These are phyloP conservation scores for Premnoplex brunnescens DNA, from an alignment of 2,797 vertebrate species.

Conservation along the genomic window DNA sequence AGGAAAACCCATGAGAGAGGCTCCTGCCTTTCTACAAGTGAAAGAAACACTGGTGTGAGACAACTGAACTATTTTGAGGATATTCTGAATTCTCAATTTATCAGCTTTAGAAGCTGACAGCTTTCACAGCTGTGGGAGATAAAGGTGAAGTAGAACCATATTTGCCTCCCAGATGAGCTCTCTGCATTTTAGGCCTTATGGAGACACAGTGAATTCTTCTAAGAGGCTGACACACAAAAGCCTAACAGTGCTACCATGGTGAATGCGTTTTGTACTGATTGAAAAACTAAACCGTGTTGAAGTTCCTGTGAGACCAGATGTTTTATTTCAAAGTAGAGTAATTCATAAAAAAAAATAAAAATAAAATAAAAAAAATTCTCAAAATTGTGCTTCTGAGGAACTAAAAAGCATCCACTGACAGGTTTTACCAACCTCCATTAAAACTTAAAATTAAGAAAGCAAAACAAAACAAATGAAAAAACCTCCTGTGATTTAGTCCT, in stretches of 20 bases:
- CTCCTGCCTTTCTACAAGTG: background rate
- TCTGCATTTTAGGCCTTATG: background rate
- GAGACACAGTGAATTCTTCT: background rate
- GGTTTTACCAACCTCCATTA: background rate
- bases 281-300: background rate
- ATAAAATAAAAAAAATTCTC: background rate
- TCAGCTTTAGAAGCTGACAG: background rate
- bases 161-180: background rate
- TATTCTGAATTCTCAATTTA: background rate
- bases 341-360: background rate
- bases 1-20: background rate
- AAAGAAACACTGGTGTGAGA: background rate
- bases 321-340: conserved; percentile 23
- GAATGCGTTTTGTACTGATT: background rate
- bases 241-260: background rate
- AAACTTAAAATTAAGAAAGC: background rate
- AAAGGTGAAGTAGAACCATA: conserved; percentile 1
- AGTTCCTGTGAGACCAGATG: background rate
- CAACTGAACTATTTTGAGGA: background rate
- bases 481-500: background rate
- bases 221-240: background rate
- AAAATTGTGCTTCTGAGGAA: background rate
- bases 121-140: conserved; percentile 9
- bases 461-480: background rate
- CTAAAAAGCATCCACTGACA: background rate